Base-by-base conservation (phyloP, 2,888 invertebrate genomes). In the Dicyrtoma fusca region DNA sequence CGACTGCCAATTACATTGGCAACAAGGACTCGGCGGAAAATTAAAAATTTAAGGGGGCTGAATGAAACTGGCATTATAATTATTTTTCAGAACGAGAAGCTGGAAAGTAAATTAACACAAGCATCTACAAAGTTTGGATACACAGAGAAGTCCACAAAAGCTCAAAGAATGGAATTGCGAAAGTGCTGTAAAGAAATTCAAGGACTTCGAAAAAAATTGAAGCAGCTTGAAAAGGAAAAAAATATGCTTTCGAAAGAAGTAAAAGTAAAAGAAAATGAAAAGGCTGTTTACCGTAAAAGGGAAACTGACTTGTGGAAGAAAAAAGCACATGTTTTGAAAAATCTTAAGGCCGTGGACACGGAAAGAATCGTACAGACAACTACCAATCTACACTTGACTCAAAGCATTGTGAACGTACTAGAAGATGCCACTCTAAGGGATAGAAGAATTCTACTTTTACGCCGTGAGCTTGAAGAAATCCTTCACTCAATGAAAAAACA, bases 341-440 rank as follows among this genome's bases (percentile, higher is more conserved):
- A 71, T 26, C 25, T 78, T 0, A 73, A 76, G 2, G 72, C 75
- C 47, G 17, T 76, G 0, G 77, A 77, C 51, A 72, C 75, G 0
- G 79, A 77, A 17, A 65, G 75, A 51, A 63, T 71, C 44, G 69
- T 75, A 34, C 77, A 78, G 62, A 73, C 76, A 10, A 68, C 63
- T 26, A 62, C 75, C 0, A 79, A 79, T 72, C 23, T 76, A 14
- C 73, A 75, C 17, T 53, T 79, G 19, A 72, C 72, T 45, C 69
- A 76, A 65, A 74, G 69, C 17, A 71, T 79, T 17, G 77, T 72
- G n/a, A 62, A 64, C 34, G 45, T 77, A n/a, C 25, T 76, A 26
- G 62, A 76, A 23, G 73, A 73, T 21, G 74, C 72, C n/a, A 74
- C 70, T 49, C 68, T 74, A 6, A 73, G 76, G 42, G 78, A 80